A percentile compares a stretch with the other conserved stretches of the same genome.
Evolutionary conservation across 92 coral and sea anemone genomes (phyloP).

Genomic region (Meandrina meandrites): DNA sequence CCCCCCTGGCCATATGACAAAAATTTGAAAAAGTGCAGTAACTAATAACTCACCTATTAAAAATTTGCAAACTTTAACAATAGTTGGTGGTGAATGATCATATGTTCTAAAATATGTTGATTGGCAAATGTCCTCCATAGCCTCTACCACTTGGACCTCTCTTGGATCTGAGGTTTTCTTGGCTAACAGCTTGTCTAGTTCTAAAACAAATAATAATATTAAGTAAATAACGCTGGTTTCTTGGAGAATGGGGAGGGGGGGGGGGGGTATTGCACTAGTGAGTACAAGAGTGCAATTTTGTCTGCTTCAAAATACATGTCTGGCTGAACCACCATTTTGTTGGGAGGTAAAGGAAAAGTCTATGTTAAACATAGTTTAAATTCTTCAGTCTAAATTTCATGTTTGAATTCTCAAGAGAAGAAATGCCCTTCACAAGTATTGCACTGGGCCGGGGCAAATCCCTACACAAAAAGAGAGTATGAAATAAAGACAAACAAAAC

Average conservation of each 20-base stretch:
- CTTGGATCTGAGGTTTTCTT: conserved; percentile 91
- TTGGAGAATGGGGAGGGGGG: not conserved
- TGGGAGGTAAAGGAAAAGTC: too few relatives aligned
- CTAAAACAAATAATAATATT: conserved; percentile 32
- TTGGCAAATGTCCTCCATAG: conserved; percentile 92
- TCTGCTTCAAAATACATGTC: too few relatives aligned
- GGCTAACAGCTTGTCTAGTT: conserved; percentile 73
- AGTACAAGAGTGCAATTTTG: too few relatives aligned
- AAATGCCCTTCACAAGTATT: too few relatives aligned
- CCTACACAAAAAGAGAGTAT: not conserved
- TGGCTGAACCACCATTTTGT: too few relatives aligned
- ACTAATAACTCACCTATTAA: conserved; percentile 74
- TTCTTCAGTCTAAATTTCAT: too few relatives aligned
- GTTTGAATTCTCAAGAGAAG: too few relatives aligned
- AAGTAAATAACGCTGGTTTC: not conserved
- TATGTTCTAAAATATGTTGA: conserved; percentile 75
- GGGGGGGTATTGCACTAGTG: not conserved
- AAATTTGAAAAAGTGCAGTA: too few relatives aligned
- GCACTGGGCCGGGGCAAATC: not conserved
- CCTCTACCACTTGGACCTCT: conserved; percentile 92
- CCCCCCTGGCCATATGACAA: too few relatives aligned
- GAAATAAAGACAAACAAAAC: not conserved
- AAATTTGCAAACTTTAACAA: conserved; percentile 86
- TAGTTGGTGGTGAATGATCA: conserved; percentile 93
- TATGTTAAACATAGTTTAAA: too few relatives aligned